Percentiles rank a stretch among this genome's conserved stretches.
Evolutionary conservation across 2,888 invertebrate genomes (phyloP).

Genomic region (Dendrolimus houi): DNA sequence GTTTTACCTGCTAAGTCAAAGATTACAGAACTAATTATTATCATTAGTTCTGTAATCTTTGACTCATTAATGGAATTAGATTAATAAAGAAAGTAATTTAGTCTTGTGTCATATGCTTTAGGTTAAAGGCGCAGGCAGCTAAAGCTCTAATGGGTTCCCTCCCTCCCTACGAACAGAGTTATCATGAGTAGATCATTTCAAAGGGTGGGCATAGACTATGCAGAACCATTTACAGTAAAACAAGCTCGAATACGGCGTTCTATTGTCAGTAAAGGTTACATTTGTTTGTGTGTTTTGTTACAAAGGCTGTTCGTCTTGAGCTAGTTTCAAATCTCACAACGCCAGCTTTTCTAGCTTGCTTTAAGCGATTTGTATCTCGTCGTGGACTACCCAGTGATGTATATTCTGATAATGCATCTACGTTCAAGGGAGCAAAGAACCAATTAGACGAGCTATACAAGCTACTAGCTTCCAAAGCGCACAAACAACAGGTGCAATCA

Average conservation of each 20-base stretch:
- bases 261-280: constrained; percentile 13
- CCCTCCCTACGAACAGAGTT: constrained; percentile 7
- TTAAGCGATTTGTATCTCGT: too few relatives aligned
- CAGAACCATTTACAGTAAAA: constrained; percentile 6
- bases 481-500: too few relatives aligned
- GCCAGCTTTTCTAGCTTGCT: too few relatives aligned
- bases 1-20: too few relatives aligned
- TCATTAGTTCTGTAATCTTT: neutral
- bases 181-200: constrained; percentile 10
- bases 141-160: constrained; percentile 9
- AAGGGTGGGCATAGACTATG: constrained; percentile 6
- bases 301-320: constrained; percentile 13
- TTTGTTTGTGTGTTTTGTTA: constrained; percentile 17
- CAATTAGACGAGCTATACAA: too few relatives aligned
- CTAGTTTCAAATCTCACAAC: too few relatives aligned
- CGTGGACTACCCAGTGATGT: too few relatives aligned
- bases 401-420: too few relatives aligned
- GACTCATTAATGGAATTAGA: neutral
- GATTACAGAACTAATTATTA: neutral
- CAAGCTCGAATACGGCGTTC: constrained; percentile 13
- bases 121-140: too few relatives aligned
- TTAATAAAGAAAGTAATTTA: constrained; percentile 8
- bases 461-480: too few relatives aligned
- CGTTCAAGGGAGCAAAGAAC: too few relatives aligned
- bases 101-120: constrained; percentile 9